phyloP scores from a whole-genome alignment of 2,888 invertebrate species.

The Ellobium chinense region DNA sequence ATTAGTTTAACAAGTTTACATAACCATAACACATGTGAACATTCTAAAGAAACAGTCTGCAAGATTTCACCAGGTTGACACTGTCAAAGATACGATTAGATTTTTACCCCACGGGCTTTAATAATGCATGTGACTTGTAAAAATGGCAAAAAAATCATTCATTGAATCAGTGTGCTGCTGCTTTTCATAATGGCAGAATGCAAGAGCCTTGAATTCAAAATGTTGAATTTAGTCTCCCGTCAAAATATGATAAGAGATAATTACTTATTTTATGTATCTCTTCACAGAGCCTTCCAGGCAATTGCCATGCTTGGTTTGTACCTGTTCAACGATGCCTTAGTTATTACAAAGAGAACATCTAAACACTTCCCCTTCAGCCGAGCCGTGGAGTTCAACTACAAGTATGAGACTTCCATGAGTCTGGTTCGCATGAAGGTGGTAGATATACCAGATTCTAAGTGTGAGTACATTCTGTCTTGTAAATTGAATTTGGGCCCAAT shows the following conservation, averaged over 20 bases:
- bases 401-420: constrained; percentile 68
- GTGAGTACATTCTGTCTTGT: constrained; percentile 64
- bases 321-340: constrained; percentile 76
- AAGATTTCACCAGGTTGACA: too few relatives aligned
- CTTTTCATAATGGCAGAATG: too few relatives aligned
- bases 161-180: too few relatives aligned
- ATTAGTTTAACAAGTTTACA: too few relatives aligned
- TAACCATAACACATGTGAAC: too few relatives aligned
- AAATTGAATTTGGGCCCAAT: too few relatives aligned
- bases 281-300: constrained; percentile 73
- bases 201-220: too few relatives aligned
- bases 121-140: neutral
- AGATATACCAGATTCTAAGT: constrained; percentile 75
- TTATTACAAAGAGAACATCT: constrained; percentile 72
- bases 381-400: constrained; percentile 69
- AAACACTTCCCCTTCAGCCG: constrained; percentile 75
- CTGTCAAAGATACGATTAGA: too few relatives aligned
- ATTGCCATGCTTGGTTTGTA: constrained; percentile 74
- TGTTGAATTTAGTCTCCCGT: too few relatives aligned
- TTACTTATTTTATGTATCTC: neutral
- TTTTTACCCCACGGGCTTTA: too few relatives aligned
- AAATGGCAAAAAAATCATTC: neutral
- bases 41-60: too few relatives aligned
- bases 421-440: constrained; percentile 67
- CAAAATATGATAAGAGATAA: neutral